Conservation (phyloP, 2,113 vertebrate species). For the Anseranas semipalmata region DNA sequence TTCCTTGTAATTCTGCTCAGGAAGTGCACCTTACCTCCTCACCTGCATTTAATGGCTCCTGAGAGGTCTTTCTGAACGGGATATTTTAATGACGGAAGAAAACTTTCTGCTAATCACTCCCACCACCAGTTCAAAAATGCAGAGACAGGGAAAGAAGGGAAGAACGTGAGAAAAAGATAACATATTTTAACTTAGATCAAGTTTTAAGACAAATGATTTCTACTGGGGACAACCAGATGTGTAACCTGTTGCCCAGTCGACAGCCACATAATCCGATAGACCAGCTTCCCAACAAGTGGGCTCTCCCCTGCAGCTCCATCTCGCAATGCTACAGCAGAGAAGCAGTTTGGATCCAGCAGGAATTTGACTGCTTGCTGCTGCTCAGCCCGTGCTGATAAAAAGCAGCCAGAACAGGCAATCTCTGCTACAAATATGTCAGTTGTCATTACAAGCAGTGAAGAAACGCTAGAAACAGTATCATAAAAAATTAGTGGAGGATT, state of each 20-base stretch:
- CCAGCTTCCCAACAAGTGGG: background rate
- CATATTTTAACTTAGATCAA: slow-evolving; percentile 1
- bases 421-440: background rate
- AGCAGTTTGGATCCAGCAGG: background rate
- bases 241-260: background rate
- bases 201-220: slow-evolving; percentile 19
- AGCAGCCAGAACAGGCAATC: background rate
- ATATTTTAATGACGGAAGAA: background rate
- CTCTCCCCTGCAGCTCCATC: background rate
- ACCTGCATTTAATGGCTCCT: background rate
- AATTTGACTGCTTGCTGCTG: slow-evolving; percentile 13
- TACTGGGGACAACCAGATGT: background rate
- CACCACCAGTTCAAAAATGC: background rate
- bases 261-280: background rate
- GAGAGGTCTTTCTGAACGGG: background rate
- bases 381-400: background rate
- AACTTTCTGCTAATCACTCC: background rate
- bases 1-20: slow-evolving; percentile 49
- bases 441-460: slow-evolving; percentile 4
- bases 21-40: background rate
- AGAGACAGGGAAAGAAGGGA: background rate
- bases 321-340: background rate
- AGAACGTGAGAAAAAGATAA: background rate
- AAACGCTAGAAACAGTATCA: background rate
- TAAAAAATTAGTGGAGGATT: slow-evolving; percentile 22